Base-by-base conservation (phyloP, 2,113 vertebrate genomes). In the Mesoclemmys tuberculata region DNA sequence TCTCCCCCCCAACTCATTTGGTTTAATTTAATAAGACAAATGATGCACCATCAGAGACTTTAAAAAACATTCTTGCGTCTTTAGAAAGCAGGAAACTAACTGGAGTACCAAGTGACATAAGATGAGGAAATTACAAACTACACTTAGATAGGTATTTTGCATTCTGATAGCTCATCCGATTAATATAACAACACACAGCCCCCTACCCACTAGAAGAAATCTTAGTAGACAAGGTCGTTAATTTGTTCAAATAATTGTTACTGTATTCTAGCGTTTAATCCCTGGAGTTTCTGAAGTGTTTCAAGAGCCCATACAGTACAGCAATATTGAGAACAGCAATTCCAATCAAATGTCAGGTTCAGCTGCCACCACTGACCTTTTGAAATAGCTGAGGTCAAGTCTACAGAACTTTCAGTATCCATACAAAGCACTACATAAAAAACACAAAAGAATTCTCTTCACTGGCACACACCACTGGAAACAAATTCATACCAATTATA, bases 51-150 rank as follows among this genome's bases (percentile, higher is more conserved):
- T 18, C 3, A 71, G 13, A n/a, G 8, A 71, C 64, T 71, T 71
- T 22, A 26, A 49, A 2, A 18, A 38, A 48, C 80, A 24, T 7
- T 10, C 2, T 10, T 85, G 38, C 35, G 82, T 80, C 64, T 35
- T 88, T 68, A 58, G 46, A 81, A 80, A 84, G 51, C 16, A 82
- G 93, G 56, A 80, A 1, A 0, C 4, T 84, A 85, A 77, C 26
- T 27, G 24, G 74, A 77, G 80, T 4, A 0, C 4, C 4, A 80
- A 10, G 19, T 2, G 5, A 71, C 41, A 46, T 5, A 80, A 41
- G 2, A 38, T 0, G 0, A 46, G 49, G 26, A 77, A 31, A 84
- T 0, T 83, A 58, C 1, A 81, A 27, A 92, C 0, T 27, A 52
- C 12, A 22, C 71, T 74, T 29, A 24, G 26, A 16, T 31, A 89